Base-by-base conservation (phyloP, 2,888 invertebrate species). In the Bellardia pandia region DNA sequence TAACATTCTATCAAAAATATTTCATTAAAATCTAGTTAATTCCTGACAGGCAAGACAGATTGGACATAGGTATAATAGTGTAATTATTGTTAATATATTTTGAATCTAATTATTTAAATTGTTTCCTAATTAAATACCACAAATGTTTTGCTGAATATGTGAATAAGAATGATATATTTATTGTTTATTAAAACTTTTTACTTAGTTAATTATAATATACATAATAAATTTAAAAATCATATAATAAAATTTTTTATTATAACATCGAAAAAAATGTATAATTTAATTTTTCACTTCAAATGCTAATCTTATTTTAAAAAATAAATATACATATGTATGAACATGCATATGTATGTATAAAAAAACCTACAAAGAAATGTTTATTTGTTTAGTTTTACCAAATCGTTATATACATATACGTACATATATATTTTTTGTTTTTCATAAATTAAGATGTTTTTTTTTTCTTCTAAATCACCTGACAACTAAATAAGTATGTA, bases 401-500 rank as follows among this genome's bases (percentile, higher is more conserved):
- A 33, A 5, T 14, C 23, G 3, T 45, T 33, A 4, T 71, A 13
- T 53, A 56, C 42, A 5, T 45, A 60, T 60, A n/a, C 23, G 23
- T 23, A 23, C 1, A 1, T 23, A 23, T 23, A 23, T 23, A 23
- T 30, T 69, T n/a, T 51, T 64, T 64, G 11, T 11, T 48, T 68
- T 33, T 69, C 5, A 30, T 30, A 68, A 68, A 48, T 33, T 68
- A 23, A 16, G 23, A 56, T 23, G 23, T 56, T 23, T 9, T 56
- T 56, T 56, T 56, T 23, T 56, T 0, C 23, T 64, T 48, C 40
- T 16, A 40, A 68, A 58, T 81, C 81, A 75, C 81, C 81, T 81
- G 81, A 81, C 81, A 40, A 81, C 81, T 42, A 75, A 68, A 58
- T 45, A n/a, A n/a, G n/a, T n/a, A n/a, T n/a, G n/a, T n/a, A 23